Evolutionary conservation across 2,113 vertebrate species (phyloP).

Genomic region (Coturnix japonica): DNA sequence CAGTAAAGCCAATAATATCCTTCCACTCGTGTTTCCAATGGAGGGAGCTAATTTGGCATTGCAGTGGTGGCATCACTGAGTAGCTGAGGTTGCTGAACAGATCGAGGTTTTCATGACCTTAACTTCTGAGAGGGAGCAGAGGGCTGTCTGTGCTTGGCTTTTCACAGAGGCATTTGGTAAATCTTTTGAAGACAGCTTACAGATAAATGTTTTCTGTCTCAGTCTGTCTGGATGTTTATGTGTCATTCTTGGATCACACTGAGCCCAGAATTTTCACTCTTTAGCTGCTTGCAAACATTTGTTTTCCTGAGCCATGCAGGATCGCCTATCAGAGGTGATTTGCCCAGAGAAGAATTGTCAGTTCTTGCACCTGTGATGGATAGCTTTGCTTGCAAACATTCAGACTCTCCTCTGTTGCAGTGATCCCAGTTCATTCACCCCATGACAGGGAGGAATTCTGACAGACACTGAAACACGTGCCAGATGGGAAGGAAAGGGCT

Average conservation of each 20-base stretch:
- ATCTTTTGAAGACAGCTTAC: conserved; percentile 8
- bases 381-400: neutral
- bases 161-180: neutral
- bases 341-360: neutral
- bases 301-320: neutral
- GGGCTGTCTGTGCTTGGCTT: conserved; percentile 37
- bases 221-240: neutral
- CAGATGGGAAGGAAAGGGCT: neutral
- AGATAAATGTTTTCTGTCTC: neutral
- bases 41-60: conserved; percentile 20
- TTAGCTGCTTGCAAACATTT: neutral
- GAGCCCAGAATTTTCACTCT: conserved; percentile 34
- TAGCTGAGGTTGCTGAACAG: conserved; percentile 15
- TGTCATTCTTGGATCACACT: neutral
- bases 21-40: neutral
- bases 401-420: neutral
- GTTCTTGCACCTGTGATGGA: neutral
- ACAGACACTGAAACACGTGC: neutral
- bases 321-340: neutral
- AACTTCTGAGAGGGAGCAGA: conserved; percentile 41
- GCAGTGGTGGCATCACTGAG: neutral
- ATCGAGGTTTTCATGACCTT: neutral
- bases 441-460: neutral
- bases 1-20: conserved; percentile 27
- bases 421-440: neutral